Base-by-base conservation (phyloP, 2,113 vertebrate species). In the Entelurus aequoreus region DNA sequence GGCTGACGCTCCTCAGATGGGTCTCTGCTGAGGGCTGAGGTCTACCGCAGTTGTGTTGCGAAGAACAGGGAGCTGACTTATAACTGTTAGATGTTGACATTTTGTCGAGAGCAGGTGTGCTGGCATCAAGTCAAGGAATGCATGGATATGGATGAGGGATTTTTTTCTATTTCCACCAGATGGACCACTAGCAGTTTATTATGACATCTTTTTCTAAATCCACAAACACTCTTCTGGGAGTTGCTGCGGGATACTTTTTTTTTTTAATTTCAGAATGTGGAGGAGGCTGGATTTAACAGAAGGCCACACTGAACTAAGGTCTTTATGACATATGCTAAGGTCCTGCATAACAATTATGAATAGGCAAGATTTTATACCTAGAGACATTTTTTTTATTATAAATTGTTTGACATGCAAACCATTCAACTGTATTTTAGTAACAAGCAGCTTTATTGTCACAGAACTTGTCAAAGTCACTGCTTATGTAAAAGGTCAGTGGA, bases 61-160 rank as follows among this genome's bases (percentile, higher is more conserved):
- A 55, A 65, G 64, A 63, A 62, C 14, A 53, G 51, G 58, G 49
- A 64, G 63, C 28, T 28, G 28, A 28, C 28, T 72, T 68, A 66
- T 81, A 79, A 68, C 60, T 72, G 65, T 70, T 69, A 52, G 36
- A 74, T 51, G 65, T 37, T 81, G 85, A 84, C 51, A 79, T 84
- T 86, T 16, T 53, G 21, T 12, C 7, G 28, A 44, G 62, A 46
- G 47, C 83, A 86, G 87, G 83, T 87, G 85, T 54, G 55, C 47
- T 61, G 68, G 63, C 57, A 74, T 48, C 16, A 40, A 59, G 65
- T 21, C 65, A 42, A 60, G 6, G 55, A 28, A 47, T 44, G 42
- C 8, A 60, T 5, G 1, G 57, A 69, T 55, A 53, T 8, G 19
- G 56, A 53, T 66, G 61, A 12, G 2, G 57, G 51, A 47, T 12